Base-by-base conservation (phyloP, 2,888 invertebrate genomes). In the Danaus chrysippus region DNA sequence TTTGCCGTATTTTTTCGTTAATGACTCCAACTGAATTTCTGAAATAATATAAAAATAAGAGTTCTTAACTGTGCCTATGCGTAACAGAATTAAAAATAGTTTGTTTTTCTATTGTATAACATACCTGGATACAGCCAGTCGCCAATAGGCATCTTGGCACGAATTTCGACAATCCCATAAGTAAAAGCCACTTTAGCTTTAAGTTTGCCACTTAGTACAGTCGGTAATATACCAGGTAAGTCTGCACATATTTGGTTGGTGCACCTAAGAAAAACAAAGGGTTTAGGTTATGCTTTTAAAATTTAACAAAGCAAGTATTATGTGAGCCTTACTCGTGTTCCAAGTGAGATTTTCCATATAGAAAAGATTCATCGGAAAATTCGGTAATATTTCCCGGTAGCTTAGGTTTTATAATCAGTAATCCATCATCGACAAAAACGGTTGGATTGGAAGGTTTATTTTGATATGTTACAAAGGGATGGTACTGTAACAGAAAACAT, bases 71-170 rank as follows among this genome's bases (percentile, higher is more conserved):
- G 52, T 54, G 34, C 41, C 12, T 43, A 57, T 49, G 15, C 19
- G 23, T 1, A 9, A 42, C 17, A 56, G 17, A 13, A 10, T 13
- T 10, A 11, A 34, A 55, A 61, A 42, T 9, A 3, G 23, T 5
- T 2, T 34, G 23, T 34, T 34, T 34, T 34, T 34, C 10, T n/a
- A 42, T 41, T 11, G 53, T 10, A 56, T 19, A 42, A 58, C 1
- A 49, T 55, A 82, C 84, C 84, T 73, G 95, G 83, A 68, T 90
- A 92, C 0, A 95, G 68, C 86, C 96, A 96, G 76, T 95, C 94
- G 0, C 96, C 96, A 66, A 89, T 88, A 0, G 96, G 95, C 42
- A 96, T 74, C 76, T 94, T 94, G 0, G 95, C 96, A 12, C 92
- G 89, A 10, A 96, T 86, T 71, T 94, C 92, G 12, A 96, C 85